Base-by-base conservation (phyloP, 2,888 invertebrate genomes). In the Chironomus riparius region DNA sequence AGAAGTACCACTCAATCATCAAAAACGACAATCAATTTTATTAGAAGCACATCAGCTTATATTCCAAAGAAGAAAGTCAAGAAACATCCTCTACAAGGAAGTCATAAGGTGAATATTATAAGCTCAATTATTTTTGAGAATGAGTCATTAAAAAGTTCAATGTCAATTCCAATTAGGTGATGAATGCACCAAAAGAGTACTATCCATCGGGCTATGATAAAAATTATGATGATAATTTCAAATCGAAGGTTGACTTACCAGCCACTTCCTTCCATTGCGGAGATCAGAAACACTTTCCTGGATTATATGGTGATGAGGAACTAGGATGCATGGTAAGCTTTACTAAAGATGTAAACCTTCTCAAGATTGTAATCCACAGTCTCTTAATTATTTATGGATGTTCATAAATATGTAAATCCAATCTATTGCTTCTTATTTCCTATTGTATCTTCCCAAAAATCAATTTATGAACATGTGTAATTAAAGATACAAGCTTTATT, bases 171-270 rank as follows among this genome's bases (percentile, higher is more conserved):
- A 38, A 38, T 38, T 38, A 93, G 85, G 94, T 94, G 4, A 94
- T 94, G 94, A 94, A 94, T 81, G 94, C 94, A 0, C 94, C 94
- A 0, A 89, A 91, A 69, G 94, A 94, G 80, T 94, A 94, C 82
- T 94, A 94, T 82, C 94, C 94, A 0, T 91, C 92, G 2, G 92
- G 92, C 0, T 94, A 94, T 80, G 93, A 94, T 80, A 94, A 94
- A 84, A 93, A 94, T 82, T 94, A 93, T 80, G 94, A 94, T 80
- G 94, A 94, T 80, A 92, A 93, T 80, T 94, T 94, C 82, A 90
- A 90, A 77, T 91, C 94, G 0, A 90, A 92, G 79, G 94, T 94
- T 0, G 93, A 93, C 80, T 84, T 94, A 22, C 94, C 94, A 0
- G 91, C 91, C 50, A 94, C 95, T 0, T 90, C 87, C 77, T 95